Evolutionary conservation across 2,888 invertebrate species (phyloP), one percentile per base, ranked within the genome.

Genomic region (Mystacides longicornis): DNA sequence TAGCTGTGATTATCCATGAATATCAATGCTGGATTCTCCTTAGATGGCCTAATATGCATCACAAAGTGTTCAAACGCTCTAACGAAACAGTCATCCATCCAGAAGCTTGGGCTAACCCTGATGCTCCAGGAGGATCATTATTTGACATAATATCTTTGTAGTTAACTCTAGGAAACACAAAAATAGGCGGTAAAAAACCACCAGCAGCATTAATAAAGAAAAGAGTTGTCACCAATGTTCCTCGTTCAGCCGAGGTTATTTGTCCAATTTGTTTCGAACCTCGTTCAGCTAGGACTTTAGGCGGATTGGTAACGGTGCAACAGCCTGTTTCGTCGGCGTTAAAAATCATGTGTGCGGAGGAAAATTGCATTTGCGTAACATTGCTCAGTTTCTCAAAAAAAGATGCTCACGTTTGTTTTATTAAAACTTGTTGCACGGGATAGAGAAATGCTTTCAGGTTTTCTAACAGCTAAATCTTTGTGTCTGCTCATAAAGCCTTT

Each of bases 321-420:
- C 65, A 62, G 3, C 63, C 65, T 20, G 67, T 69, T 62, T 69
- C 67, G 56, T 68, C 67, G 23, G 67, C 42, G 61, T 69, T 70
- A 49, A 57, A 69, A 16, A 69, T 64, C 50, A 20, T 20, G 7
- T 46, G 11, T 5, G 46, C n/a, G n/a, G 20, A 46, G 7, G n/a
- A 46, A 46, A 20, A 9, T 18, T 58, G 51, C 55, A 23, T 49
- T 59, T 51, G n/a, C 23, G 2, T 57, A 61, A 52, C 37, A 52
- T 14, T 51, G 2, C 22, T 14, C 2, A 47, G 33, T 5, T 46
- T 27, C 7, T 27, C 47, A 52, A 52, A 52, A 52, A 52, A 45
- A 61, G 9, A 16, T 45, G 4, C 20, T 46, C 5, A 31, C 47
- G 18, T 46, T 47, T n/a, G 43, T 21, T 5, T 7, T 23, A 31